Base-by-base conservation (phyloP, 2,888 invertebrate species). In the Nemotelus pantherinus region DNA sequence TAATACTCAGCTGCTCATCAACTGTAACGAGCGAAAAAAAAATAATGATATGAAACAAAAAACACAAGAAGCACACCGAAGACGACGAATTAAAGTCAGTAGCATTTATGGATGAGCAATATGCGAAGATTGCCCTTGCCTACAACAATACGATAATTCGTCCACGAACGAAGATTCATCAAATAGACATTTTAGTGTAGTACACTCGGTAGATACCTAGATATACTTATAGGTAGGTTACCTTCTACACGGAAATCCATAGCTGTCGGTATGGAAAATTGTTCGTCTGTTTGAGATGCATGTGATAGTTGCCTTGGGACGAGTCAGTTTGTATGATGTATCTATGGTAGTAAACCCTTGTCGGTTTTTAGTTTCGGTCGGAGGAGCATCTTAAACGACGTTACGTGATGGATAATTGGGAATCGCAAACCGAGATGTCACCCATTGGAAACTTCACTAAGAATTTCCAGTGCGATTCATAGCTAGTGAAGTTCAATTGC, bases 351-450 rank as follows among this genome's bases (percentile, higher is more conserved):
- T 10, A 25, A 77, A 67, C 77, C 77, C 74, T 74, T 74, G 67
- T 39, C 25, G 48, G 65, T 77, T 74, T 55, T 71, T 57, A 77
- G 79, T 79, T 79, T 72, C 76, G 76, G 76, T 77, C 57, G 76
- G 10, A 48, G 72, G 65, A 47, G 9, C 53, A 25, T 65, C 72
- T 67, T 77, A 77, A 77, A 65, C 71, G 72, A 44, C 63, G 43
- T 71, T 71, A 55, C 70, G 74, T 74, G 74, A 74, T 74, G 47
- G 74, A 63, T 74, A 74, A 74, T 74, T 74, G 74, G 74, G 44
- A 50, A n/a, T 45, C 48, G 60, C 41, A 10, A 3, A 25, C 6
- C 47, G 48, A 60, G 60, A 74, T 70, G 70, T 70, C 70, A 70
- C 53, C 60, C 47, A 10, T 5, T 39, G 44, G 41, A 2, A 55